Evolutionary conservation across 2,888 invertebrate genomes (phyloP), one percentile per base, ranked within the genome.

Genomic region (Stomorhina lunata): DNA sequence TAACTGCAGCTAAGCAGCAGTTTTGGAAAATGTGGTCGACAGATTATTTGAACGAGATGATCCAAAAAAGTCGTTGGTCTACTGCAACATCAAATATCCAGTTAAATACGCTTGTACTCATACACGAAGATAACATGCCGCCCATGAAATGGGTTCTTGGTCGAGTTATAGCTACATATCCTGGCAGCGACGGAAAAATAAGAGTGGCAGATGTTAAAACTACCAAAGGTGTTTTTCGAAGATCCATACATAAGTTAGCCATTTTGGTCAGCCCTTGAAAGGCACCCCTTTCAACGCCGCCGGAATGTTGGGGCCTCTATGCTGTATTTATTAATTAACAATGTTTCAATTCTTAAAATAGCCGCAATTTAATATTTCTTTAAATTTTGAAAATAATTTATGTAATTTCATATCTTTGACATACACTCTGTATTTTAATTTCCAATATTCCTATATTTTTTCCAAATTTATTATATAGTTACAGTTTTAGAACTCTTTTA

Each of bases 1-100:
- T 75, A 22, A 53, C 37, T n/a, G 69, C 59, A 32, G 71, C 65
- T 2, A 81, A 81, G 29, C 69, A 73, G 5, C 77, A 81, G 25
- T 83, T 83, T 25, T 83, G 81, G 80, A 48, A 66, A 37, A 15
- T 25, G 4, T 83, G 83, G 80, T 48, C 68, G n/a, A 34, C n/a
- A 2, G 65, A 65, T n/a, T 65, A 65, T 10, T 12, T 65, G 32
- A 65, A 65, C n/a, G 75, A 79, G 55, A 32, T 75, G n/a, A 65
- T 40, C 27, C 72, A 72, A 27, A 7, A 63, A 12, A 63, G 34
- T 5, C 68, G 69, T 15, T 80, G 69, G 65, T 40, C 27, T n/a
- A 32, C 57, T 12, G 5, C 4, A 50, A 66, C 29, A 2, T 27
- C 45, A 15, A 69, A 80, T 34, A 29, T 76, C 2, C 2, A 17